phyloP scores from a whole-genome alignment of 2,113 vertebrate species.

The Micronycteris hirsuta region DNA sequence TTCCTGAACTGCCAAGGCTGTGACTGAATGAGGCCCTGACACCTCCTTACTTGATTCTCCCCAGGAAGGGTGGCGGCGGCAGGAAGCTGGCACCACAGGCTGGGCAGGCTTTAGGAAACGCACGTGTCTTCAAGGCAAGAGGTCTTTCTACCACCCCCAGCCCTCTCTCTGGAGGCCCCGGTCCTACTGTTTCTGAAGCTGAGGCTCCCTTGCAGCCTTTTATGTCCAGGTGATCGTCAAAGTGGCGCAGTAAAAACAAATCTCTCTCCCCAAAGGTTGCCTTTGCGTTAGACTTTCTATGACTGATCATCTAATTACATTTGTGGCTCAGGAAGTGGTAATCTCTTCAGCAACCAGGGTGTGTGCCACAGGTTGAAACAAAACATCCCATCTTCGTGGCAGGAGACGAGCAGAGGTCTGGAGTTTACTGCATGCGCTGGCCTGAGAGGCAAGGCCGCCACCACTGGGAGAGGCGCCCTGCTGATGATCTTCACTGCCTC shows the following conservation, averaged over 20 bases:
- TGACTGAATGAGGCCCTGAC: neutral
- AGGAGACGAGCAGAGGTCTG: neutral
- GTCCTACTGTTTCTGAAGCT: neutral
- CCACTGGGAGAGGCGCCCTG: neutral
- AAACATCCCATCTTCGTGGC: conserved; percentile 11
- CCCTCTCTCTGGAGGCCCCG: neutral
- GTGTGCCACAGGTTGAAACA: neutral
- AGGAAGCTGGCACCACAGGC: neutral
- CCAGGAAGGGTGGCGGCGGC: neutral
- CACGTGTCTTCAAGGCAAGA: neutral
- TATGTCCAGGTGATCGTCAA: neutral
- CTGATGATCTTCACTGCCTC: too few relatives aligned
- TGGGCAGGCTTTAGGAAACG: neutral
- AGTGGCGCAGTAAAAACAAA: neutral
- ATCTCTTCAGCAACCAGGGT: neutral
- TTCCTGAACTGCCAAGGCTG: neutral
- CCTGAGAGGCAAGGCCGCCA: neutral
- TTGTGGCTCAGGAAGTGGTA: neutral
- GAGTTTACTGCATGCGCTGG: neutral
- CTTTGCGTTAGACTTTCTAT: conserved; percentile 10
- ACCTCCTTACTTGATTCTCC: neutral
- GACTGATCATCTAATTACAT: conserved; percentile 41
- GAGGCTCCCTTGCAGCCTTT: neutral
- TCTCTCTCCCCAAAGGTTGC: neutral
- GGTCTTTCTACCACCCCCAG: neutral